phyloP scores from a whole-genome alignment of 1,140 invertebrate species.

The Leucophenga varia region DNA sequence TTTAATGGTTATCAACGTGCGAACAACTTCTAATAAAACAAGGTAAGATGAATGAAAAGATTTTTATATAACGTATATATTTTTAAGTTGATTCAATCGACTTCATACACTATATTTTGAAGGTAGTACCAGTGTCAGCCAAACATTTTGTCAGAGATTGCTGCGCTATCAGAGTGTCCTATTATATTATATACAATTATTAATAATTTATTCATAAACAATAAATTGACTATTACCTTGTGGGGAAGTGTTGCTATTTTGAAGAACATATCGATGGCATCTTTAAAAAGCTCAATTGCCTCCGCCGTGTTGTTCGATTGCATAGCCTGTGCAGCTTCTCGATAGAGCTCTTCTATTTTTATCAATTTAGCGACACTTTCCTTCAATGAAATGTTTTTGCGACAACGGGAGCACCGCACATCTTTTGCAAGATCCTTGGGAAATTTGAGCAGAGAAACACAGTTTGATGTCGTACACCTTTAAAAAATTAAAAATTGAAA shows the following conservation, averaged over 20 bases:
- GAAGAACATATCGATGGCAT: conserved; percentile 59
- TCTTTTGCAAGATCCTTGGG: conserved; percentile 47
- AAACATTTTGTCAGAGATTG: conserved; percentile 63
- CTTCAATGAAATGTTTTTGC: conserved; percentile 60
- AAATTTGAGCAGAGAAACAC: conserved; percentile 59
- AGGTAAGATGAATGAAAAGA: too few species aligned
- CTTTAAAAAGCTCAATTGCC: conserved; percentile 55
- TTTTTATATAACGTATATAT: too few species aligned
- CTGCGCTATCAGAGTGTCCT: conserved; percentile 63
- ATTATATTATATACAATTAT: too few species aligned
- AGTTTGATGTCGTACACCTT: conserved; percentile 63
- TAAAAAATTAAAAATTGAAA: too few species aligned
- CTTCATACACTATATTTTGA: conserved; percentile 41
- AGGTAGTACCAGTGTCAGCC: conserved; percentile 54
- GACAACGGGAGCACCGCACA: conserved; percentile 60
- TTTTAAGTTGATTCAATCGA: not conserved
- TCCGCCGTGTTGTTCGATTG: conserved; percentile 53
- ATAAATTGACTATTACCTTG: too few species aligned
- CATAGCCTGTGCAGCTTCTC: conserved; percentile 56
- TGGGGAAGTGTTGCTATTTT: conserved; percentile 62
- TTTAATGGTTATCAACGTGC: too few species aligned
- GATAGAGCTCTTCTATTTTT: conserved; percentile 60
- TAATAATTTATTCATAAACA: too few species aligned
- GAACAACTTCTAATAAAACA: too few species aligned
- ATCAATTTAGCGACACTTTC: conserved; percentile 57